Percentiles rank a stretch among this genome's conserved stretches.
phyloP scores from a whole-genome alignment of 2,113 vertebrate genomes.

The Rhinogobius similis region DNA sequence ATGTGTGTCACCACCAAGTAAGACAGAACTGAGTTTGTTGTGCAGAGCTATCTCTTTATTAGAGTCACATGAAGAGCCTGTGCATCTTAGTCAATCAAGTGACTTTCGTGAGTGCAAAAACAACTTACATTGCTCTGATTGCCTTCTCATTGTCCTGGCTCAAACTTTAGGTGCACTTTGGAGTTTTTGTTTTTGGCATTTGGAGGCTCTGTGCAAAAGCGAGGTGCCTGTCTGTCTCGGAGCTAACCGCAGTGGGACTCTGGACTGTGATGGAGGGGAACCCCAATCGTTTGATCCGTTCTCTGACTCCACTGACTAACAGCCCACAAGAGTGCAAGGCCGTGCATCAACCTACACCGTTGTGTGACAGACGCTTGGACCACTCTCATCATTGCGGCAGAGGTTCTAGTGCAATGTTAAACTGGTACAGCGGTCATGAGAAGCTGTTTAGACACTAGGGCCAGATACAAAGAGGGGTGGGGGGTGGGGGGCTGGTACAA shows the following conservation, averaged over 20 bases:
- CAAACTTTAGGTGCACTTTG: conserved; percentile 25
- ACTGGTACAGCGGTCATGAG: conserved; percentile 46
- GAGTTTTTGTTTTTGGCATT: conserved; percentile 64
- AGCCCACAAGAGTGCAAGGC: conserved; percentile 58
- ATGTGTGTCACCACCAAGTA: conserved; percentile 62
- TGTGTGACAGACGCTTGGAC: conserved; percentile 60
- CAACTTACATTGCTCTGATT: not conserved
- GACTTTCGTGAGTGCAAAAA: conserved; percentile 48
- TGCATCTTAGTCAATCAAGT: conserved; percentile 63
- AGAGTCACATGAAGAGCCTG: conserved; percentile 76
- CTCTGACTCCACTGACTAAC: conserved; percentile 65
- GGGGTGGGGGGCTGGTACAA: conserved; percentile 62
- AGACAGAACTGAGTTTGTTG: conserved; percentile 49
- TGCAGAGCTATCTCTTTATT: conserved; percentile 54
- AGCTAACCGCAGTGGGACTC: conserved; percentile 70
- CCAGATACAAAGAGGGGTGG: conserved; percentile 55
- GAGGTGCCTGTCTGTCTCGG: conserved; percentile 76
- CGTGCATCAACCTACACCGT: conserved; percentile 1
- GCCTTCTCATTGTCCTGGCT: conserved; percentile 7
- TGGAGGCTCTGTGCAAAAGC: conserved; percentile 61
- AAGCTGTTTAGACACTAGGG: conserved; percentile 63
- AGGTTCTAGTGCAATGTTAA: not conserved
- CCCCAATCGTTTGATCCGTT: conserved; percentile 72
- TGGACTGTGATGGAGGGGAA: conserved; percentile 68
- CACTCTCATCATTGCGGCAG: conserved; percentile 38